Evolutionary conservation across 2,888 invertebrate species (phyloP), one percentile per base, ranked within the genome.

Genomic region (Meandrusa payeni): DNA sequence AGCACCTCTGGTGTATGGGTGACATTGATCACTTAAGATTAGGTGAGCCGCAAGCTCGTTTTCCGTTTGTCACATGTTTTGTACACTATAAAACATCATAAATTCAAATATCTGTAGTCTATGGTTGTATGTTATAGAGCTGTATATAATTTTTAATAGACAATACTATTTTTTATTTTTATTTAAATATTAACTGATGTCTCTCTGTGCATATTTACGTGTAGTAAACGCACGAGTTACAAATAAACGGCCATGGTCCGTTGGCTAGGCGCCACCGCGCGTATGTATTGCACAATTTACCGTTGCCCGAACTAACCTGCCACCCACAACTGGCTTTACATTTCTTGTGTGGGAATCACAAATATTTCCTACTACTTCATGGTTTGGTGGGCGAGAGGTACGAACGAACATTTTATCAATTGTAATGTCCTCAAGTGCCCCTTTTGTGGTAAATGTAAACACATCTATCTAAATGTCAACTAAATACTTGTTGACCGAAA

Each of bases 211-310:
- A 26, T 43, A 28, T 37, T 37, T 40, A 20, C 23, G 22, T 33
- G 17, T 23, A n/a, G 42, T 33, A 42, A 48, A 45, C 48, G 29
- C 23, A 38, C 39, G 44, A 44, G 44, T 52, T 50, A 61, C 59
- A 70, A 75, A 75, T 75, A 77, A 64, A 54, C 48, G 60, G 28
- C 59, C 60, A 48, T 59, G 59, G 57, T 50, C 46, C 49, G 55
- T 54, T 63, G 65, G 64, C 63, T 49, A 47, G 59, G 65, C 67
- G 65, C 67, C 65, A 65, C 63, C 52, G 49, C 33, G 46, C 50
- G 50, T 36, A 31, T 44, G 38, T 40, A 32, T 59, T 62, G 59
- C 62, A 56, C 59, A 62, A 62, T 49, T 32, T 45, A 50, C 48
- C 44, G 44, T 38, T 44, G 27, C 15, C 23, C 43, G 43, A 12